Conservation (phyloP, 2,113 vertebrate species). For the Salvator merianae region DNA sequence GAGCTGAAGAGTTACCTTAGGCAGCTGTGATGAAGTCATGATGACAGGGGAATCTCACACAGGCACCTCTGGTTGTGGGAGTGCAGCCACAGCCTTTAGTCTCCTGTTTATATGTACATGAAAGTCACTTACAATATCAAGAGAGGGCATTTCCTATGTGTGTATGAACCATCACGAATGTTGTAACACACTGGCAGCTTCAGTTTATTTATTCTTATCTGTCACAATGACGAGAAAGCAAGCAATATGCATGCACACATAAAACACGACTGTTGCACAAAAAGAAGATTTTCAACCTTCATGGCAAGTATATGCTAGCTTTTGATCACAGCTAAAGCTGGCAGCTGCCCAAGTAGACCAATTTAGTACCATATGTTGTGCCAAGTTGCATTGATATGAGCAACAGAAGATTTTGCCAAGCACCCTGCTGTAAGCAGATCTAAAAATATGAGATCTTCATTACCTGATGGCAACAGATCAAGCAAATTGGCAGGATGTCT, state of each 20-base stretch:
- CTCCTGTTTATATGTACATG: neutral
- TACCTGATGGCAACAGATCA: constrained; percentile 29
- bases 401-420: constrained; percentile 10
- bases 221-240: neutral
- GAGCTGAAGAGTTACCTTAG: too few species aligned
- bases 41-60: too few species aligned
- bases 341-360: constrained; percentile 10
- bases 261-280: neutral
- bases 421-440: constrained; percentile 26
- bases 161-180: too few species aligned
- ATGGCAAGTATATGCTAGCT: neutral
- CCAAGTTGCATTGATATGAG: constrained; percentile 21
- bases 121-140: neutral
- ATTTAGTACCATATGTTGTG: neutral
- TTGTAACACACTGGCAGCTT: neutral
- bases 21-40: too few species aligned
- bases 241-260: neutral
- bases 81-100: too few species aligned
- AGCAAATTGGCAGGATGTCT: constrained; percentile 16
- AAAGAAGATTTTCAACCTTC: neutral
- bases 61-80: too few species aligned
- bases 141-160: neutral
- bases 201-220: neutral
- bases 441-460: constrained; percentile 35
- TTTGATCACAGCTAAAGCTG: neutral